Evolutionary conservation across 2,797 vertebrate genomes (phyloP).

Genomic region (Lophius americanus): DNA sequence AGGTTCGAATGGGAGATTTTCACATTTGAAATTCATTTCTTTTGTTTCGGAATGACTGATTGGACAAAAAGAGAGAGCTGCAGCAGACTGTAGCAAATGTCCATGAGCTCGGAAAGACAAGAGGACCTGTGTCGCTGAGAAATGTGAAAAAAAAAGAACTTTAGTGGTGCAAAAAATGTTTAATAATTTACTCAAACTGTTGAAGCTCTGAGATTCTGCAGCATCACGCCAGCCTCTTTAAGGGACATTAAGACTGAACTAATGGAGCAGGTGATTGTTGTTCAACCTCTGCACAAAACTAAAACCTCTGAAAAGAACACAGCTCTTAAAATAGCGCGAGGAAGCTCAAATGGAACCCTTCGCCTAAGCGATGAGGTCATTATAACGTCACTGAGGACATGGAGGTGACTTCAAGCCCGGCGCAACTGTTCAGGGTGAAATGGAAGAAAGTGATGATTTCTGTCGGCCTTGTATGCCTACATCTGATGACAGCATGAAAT

Average conservation of each 20-base stretch:
- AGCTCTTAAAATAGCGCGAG: background rate
- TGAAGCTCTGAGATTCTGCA: background rate
- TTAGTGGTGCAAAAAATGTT: background rate
- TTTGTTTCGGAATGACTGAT: too few relatives aligned
- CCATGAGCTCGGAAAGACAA: background rate
- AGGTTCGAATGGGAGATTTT: too few relatives aligned
- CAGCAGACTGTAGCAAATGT: too few relatives aligned
- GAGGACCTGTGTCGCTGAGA: too few relatives aligned
- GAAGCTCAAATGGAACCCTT: slow-evolving; percentile 20
- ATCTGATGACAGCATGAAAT: slow-evolving; percentile 3
- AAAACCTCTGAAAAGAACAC: background rate
- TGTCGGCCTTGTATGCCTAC: slow-evolving; percentile 32
- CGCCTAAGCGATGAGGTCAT: slow-evolving; percentile 41
- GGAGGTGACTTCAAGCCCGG: slow-evolving; percentile 35
- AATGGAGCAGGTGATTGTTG: slow-evolving; percentile 1
- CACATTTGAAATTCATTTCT: too few relatives aligned
- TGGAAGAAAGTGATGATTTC: slow-evolving; percentile 40
- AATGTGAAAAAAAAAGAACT: slow-evolving; percentile 5
- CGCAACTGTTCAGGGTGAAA: slow-evolving; percentile 30
- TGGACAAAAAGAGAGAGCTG: too few relatives aligned
- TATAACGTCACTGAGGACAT: slow-evolving; percentile 22
- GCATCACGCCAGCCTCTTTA: slow-evolving; percentile 4
- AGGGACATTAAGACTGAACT: background rate
- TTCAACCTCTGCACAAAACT: background rate
- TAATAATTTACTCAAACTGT: background rate